These are phyloP conservation scores for Danaus plexippus DNA, from an alignment of 1,140 invertebrate genomes.

Conservation along the genomic window DNA sequence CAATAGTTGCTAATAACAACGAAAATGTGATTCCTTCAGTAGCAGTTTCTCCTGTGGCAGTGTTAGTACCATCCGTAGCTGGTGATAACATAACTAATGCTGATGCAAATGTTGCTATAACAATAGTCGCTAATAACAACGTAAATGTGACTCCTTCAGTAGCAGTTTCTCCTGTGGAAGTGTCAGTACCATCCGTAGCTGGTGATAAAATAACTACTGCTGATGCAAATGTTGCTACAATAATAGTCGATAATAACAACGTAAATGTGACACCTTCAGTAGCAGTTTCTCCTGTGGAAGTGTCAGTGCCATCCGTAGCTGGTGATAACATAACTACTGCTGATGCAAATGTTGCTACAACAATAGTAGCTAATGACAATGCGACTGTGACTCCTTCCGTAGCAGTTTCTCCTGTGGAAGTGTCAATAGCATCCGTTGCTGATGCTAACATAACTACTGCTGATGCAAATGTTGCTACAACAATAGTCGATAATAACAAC, in stretches of 20 bases:
- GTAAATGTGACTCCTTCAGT: not conserved
- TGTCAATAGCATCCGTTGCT: not conserved
- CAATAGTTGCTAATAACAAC: too few relatives aligned
- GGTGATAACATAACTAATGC: not conserved
- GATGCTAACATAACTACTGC: not conserved
- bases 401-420: too few relatives aligned
- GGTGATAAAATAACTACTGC: not conserved
- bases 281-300: not conserved
- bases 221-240: conserved; percentile 1
- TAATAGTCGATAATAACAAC: not conserved
- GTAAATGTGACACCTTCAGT: not conserved
- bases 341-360: conserved; percentile 1
- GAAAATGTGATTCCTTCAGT: too few relatives aligned
- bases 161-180: not conserved
- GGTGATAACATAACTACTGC: not conserved
- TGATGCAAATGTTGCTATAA: not conserved
- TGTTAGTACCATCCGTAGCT: too few relatives aligned
- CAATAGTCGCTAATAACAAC: not conserved
- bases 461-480: conserved; percentile 1
- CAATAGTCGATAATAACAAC: not conserved
- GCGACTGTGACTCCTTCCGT: too few relatives aligned
- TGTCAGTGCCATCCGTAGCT: not conserved
- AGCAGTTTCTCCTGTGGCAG: too few relatives aligned
- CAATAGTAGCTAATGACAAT: not conserved
- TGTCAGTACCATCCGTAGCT: not conserved